Percentiles rank a stretch among this genome's conserved stretches.
Conservation (phyloP, 2,113 vertebrate species). For the Microcebus tavaratra region DNA sequence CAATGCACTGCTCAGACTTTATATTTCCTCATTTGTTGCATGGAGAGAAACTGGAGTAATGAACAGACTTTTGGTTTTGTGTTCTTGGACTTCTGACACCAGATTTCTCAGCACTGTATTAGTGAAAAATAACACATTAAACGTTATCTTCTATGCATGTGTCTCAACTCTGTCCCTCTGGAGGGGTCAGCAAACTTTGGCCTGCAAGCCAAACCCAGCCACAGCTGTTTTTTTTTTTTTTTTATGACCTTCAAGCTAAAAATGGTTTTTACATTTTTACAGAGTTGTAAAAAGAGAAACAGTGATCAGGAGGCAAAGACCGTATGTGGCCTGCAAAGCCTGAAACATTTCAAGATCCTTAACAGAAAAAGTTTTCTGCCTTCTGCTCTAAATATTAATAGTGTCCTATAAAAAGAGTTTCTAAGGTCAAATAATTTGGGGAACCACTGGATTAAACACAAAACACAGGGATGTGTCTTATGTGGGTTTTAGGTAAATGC, state of each 20-base stretch:
- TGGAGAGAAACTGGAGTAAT: background rate
- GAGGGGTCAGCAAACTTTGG: background rate
- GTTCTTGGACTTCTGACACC: background rate
- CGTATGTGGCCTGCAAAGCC: background rate
- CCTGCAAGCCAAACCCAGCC: background rate
- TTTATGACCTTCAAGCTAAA: background rate
- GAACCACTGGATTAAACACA: background rate
- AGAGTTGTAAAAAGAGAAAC: background rate
- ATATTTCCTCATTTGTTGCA: background rate
- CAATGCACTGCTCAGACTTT: background rate
- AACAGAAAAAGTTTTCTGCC: background rate
- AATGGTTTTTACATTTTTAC: background rate
- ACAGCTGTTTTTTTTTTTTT: background rate
- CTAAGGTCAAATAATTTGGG: background rate
- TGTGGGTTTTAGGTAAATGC: background rate
- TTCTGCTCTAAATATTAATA: background rate
- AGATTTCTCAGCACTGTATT: background rate
- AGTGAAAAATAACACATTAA: background rate
- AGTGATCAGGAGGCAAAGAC: background rate
- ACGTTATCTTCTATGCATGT: fast-evolving
- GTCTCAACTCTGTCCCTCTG: background rate
- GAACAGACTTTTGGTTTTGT: background rate
- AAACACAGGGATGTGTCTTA: background rate
- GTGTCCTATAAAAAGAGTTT: background rate
- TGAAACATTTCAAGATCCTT: background rate